These are phyloP conservation scores for Varecia variegata DNA, from an alignment of 2,797 vertebrate genomes.

Conservation along the genomic window DNA sequence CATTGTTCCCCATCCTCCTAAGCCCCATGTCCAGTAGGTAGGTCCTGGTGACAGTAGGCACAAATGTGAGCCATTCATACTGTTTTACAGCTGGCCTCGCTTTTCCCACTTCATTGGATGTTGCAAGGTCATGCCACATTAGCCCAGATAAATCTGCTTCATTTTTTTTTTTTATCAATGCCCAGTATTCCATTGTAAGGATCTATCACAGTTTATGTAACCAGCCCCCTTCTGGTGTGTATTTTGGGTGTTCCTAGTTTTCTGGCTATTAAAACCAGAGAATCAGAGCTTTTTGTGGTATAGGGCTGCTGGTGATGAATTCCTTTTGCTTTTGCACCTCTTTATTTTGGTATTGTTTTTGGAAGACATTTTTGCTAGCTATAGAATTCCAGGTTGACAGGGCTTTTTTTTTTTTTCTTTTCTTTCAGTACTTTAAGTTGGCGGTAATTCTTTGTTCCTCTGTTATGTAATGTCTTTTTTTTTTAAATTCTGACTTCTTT, in stretches of 20 bases:
- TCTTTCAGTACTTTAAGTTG: neutral
- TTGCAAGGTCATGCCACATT: neutral
- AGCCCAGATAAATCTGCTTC: neutral
- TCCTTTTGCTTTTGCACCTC: neutral
- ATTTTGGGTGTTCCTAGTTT: neutral
- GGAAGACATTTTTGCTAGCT: neutral
- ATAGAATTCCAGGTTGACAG: neutral
- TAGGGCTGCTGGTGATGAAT: neutral
- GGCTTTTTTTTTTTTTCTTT: neutral
- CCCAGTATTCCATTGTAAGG: neutral
- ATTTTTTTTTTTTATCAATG: neutral
- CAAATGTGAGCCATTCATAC: neutral
- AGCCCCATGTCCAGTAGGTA: neutral
- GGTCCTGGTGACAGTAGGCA: neutral
- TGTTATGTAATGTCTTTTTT: neutral
- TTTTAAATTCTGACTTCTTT: neutral
- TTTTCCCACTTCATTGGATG: neutral
- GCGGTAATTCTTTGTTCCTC: neutral
- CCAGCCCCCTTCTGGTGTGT: neutral
- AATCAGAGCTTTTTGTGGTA: neutral
- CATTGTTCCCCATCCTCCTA: neutral
- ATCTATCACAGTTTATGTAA: neutral
- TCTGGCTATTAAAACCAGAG: neutral
- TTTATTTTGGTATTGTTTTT: neutral
- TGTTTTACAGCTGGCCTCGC: neutral